Conservation (phyloP, 1,140 invertebrate species). For the Zaprionus kolodkinae region DNA sequence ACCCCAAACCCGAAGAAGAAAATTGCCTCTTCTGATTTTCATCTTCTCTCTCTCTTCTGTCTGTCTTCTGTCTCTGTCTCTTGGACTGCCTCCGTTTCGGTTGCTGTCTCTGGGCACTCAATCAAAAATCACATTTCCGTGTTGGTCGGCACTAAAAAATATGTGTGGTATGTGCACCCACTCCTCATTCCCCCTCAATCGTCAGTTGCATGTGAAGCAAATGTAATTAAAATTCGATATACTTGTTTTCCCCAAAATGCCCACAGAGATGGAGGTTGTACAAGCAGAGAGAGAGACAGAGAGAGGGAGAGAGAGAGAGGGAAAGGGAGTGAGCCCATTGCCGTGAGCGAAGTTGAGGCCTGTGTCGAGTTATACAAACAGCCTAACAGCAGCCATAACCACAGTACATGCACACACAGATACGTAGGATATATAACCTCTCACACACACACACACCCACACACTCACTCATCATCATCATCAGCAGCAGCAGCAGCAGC, state of each 20-base stretch:
- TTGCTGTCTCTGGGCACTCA: conserved; percentile 58
- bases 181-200: not conserved
- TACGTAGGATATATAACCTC: not conserved
- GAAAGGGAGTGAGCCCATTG: conserved; percentile 20
- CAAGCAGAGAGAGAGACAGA: not conserved
- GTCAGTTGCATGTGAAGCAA: conserved; percentile 59
- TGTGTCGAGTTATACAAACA: conserved; percentile 43
- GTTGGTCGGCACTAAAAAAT: conserved; percentile 57
- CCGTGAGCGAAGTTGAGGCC: conserved; percentile 33
- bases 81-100: conserved; percentile 8
- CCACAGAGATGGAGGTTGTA: conserved; percentile 46
- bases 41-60: conserved; percentile 15
- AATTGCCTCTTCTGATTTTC: conserved; percentile 17
- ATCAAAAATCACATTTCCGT: conserved; percentile 79
- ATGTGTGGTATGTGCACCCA: conserved; percentile 1
- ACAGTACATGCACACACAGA: conserved; percentile 17
- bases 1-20: conserved; percentile 22
- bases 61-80: conserved; percentile 14
- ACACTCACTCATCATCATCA: conserved; percentile 21
- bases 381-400: conserved; percentile 41
- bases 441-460: conserved; percentile 9
- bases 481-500: no score
- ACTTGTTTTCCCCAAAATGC: conserved; percentile 78
- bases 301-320: not conserved
- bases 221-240: conserved; percentile 84